Percentiles rank a stretch among this genome's conserved stretches.
These are phyloP conservation scores for Temnothorax ravouxi DNA, from an alignment of 2,888 invertebrate species.

Conservation along the genomic window DNA sequence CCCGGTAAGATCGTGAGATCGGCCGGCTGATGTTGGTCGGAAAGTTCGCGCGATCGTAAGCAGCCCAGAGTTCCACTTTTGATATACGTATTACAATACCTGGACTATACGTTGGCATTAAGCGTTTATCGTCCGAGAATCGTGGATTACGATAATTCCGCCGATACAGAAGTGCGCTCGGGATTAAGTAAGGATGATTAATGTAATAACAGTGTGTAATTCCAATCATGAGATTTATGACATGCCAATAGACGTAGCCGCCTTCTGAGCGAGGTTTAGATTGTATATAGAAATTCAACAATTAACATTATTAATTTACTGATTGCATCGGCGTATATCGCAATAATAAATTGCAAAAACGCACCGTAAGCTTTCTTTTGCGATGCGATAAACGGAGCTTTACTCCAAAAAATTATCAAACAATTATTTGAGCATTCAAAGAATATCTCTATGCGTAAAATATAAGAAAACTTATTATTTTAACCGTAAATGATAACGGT, in stretches of 20 bases:
- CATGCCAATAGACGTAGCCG: constrained; percentile 37
- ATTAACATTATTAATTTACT: constrained; percentile 36
- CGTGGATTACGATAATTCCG: constrained; percentile 54
- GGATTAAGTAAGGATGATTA: constrained; percentile 57
- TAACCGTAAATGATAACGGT: constrained; percentile 6
- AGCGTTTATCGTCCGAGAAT: constrained; percentile 47
- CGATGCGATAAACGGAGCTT: background rate
- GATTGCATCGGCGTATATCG: constrained; percentile 5
- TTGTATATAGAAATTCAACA: constrained; percentile 15
- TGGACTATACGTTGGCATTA: constrained; percentile 47
- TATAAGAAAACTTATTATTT: background rate
- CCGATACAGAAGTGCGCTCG: constrained; percentile 52
- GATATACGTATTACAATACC: constrained; percentile 54
- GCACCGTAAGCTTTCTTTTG: background rate
- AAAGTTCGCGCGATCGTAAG: constrained; percentile 59
- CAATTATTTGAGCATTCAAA: background rate
- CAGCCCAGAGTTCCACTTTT: constrained; percentile 50
- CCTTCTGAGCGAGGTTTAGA: background rate
- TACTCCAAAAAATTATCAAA: background rate
- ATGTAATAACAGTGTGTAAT: constrained; percentile 50
- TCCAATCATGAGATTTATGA: constrained; percentile 49
- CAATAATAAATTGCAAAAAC: background rate
- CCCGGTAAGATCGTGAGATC: constrained; percentile 69
- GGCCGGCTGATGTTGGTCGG: constrained; percentile 68
- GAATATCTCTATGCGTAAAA: background rate